Conservation (phyloP, 2,888 invertebrate genomes). For the Psylliodes chrysocephalus region DNA sequence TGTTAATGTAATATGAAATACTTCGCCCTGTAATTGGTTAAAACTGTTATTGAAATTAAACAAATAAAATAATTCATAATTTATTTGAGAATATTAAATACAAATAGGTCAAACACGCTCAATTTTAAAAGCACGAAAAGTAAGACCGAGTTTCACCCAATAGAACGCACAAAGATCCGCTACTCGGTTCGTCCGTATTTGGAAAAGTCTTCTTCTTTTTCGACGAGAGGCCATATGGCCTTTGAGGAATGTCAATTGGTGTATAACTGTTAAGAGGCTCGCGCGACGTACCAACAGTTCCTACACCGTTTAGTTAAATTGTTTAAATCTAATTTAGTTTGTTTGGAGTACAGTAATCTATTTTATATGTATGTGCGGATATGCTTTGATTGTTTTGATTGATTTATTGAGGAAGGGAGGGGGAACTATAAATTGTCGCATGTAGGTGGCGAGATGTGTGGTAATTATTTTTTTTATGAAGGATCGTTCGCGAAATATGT, state of each 20-base stretch:
- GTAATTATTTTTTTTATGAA: no score
- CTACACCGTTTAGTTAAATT: slow-evolving; percentile 2
- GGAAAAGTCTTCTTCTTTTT: slow-evolving; percentile 23
- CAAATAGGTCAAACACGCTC: background rate
- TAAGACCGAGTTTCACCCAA: slow-evolving; percentile 7
- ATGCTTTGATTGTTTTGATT: slow-evolving; percentile 3
- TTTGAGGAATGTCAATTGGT: slow-evolving; percentile 19
- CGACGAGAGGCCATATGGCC: slow-evolving; percentile 16
- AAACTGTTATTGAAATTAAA: no score
- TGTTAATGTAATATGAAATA: no score
- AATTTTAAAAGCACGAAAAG: background rate
- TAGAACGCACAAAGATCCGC: slow-evolving; percentile 18
- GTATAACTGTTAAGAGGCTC: slow-evolving; percentile 9
- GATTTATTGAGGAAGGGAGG: no score
- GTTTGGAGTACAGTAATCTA: background rate
- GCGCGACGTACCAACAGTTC: no score
- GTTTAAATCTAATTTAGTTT: background rate
- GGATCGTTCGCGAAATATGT: no score
- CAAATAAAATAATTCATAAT: no score
- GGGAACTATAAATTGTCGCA: background rate
- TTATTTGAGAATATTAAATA: no score
- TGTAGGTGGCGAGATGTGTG: background rate
- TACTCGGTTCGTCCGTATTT: slow-evolving; percentile 16
- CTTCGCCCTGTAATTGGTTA: no score
- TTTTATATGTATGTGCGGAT: background rate